Conservation (phyloP, 2,797 vertebrate genomes). For the Adrianichthys oophorus region DNA sequence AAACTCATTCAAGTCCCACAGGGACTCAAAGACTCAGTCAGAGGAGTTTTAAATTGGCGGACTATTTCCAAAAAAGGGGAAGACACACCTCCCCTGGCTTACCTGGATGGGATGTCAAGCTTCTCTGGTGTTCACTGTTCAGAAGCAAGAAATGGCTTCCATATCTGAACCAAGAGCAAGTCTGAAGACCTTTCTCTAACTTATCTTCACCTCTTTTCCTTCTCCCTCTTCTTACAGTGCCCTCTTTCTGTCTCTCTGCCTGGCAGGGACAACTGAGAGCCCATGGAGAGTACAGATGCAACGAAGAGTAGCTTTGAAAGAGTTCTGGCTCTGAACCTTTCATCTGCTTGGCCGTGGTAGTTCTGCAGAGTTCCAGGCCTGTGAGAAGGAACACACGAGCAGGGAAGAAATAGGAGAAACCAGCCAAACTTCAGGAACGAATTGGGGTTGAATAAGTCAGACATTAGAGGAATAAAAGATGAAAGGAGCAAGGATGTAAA, state of each 20-base stretch:
- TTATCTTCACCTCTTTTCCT: neutral
- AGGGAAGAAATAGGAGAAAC: slow-evolving; percentile 25
- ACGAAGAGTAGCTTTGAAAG: slow-evolving; percentile 63
- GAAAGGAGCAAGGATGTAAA: slow-evolving; percentile 11
- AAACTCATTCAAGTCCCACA: slow-evolving; percentile 26
- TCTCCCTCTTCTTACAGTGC: slow-evolving; percentile 11
- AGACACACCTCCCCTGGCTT: slow-evolving; percentile 18
- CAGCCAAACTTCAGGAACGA: slow-evolving; percentile 11
- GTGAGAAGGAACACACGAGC: slow-evolving; percentile 39
- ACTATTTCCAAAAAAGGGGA: slow-evolving; percentile 11
- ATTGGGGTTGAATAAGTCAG: slow-evolving; percentile 34
- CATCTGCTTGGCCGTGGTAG: slow-evolving; percentile 63
- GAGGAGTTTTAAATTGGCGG: slow-evolving; percentile 38
- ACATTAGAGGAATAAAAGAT: slow-evolving; percentile 36
- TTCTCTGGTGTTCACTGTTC: slow-evolving; percentile 44
- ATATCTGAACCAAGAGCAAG: slow-evolving; percentile 21
- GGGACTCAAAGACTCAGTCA: slow-evolving; percentile 27
- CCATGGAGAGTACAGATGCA: slow-evolving; percentile 47
- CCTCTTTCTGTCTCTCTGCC: slow-evolving; percentile 38
- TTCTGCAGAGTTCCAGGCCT: slow-evolving; percentile 45
- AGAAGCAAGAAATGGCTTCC: slow-evolving; percentile 25
- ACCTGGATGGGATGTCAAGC: slow-evolving; percentile 30
- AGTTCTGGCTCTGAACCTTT: slow-evolving; percentile 56
- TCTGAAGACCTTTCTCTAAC: slow-evolving; percentile 13
- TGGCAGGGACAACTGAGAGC: slow-evolving; percentile 43